Conservation (phyloP, 1,140 invertebrate genomes). For the Platorchestia sp. region DNA sequence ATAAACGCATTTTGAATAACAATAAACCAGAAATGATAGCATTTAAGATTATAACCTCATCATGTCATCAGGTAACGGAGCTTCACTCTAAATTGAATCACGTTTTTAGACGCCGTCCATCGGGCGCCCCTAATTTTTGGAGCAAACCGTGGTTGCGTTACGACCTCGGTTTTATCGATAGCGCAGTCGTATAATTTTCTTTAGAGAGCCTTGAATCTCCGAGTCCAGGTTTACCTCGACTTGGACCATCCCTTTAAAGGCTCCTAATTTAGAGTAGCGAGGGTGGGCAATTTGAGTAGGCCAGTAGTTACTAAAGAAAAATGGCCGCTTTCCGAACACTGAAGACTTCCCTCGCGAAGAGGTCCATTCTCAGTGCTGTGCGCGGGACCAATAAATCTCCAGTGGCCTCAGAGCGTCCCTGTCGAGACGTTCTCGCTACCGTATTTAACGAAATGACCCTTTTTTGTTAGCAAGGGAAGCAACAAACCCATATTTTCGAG, state of each 20-base stretch:
- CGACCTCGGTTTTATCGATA: neutral
- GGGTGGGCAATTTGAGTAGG: constrained; percentile 23
- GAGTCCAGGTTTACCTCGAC: constrained; percentile 3
- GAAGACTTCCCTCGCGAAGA: neutral
- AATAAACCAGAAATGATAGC: neutral
- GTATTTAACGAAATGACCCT: neutral
- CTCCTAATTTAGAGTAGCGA: constrained; percentile 42
- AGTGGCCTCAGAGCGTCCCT: neutral
- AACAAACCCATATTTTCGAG: neutral
- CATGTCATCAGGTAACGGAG: neutral
- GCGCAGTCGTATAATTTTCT: neutral
- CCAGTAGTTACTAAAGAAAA: constrained; percentile 26
- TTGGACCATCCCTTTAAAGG: constrained; percentile 30
- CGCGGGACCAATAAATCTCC: constrained; percentile 2
- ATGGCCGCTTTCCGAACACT: constrained; percentile 24
- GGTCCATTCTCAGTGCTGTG: neutral
- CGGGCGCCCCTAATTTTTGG: neutral
- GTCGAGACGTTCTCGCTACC: neutral
- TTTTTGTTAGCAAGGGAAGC: neutral
- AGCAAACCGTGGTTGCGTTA: neutral
- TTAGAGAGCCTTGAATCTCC: neutral
- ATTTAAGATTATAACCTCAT: neutral
- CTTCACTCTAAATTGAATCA: neutral
- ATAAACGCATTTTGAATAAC: neutral
- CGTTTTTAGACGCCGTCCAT: neutral